Conservation (phyloP, 2,797 vertebrate species). For the Melopsittacus undulatus region DNA sequence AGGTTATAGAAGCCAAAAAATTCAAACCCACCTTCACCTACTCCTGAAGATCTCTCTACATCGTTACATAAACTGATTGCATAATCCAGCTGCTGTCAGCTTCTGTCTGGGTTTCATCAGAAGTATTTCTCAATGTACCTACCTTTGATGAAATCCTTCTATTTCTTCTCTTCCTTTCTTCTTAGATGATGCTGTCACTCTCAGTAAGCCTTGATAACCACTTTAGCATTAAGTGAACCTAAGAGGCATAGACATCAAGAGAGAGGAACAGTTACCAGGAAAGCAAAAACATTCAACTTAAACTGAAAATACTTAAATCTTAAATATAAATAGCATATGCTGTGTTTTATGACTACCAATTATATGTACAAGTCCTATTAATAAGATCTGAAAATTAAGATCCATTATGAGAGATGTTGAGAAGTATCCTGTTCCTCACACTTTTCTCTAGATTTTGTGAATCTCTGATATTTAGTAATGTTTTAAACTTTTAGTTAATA, state of each 20-base stretch:
- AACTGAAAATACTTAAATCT: background rate
- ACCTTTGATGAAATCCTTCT: slow-evolving; percentile 7
- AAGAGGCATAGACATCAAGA: background rate
- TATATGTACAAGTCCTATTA: background rate
- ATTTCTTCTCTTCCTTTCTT: slow-evolving; percentile 18
- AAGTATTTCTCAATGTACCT: background rate
- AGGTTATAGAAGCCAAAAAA: background rate
- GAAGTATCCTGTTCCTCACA: background rate
- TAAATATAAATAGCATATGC: background rate
- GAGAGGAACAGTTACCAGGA: background rate
- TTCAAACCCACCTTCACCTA: background rate
- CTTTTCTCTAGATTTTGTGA: background rate
- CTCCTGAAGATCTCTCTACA: slow-evolving; percentile 9
- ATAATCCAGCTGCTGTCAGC: slow-evolving; percentile 23
- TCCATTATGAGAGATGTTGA: background rate
- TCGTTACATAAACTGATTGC: slow-evolving; percentile 27
- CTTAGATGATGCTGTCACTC: background rate
- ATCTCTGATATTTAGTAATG: background rate
- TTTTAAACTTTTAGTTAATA: background rate
- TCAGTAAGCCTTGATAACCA: background rate
- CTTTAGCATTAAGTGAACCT: background rate
- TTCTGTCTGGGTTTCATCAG: slow-evolving; percentile 29
- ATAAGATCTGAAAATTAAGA: background rate
- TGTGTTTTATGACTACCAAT: background rate
- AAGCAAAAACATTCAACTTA: background rate